A percentile compares a stretch with the other conserved stretches of the same genome.
Evolutionary conservation across 2,797 vertebrate species (phyloP).

Genomic region (Lophius americanus): DNA sequence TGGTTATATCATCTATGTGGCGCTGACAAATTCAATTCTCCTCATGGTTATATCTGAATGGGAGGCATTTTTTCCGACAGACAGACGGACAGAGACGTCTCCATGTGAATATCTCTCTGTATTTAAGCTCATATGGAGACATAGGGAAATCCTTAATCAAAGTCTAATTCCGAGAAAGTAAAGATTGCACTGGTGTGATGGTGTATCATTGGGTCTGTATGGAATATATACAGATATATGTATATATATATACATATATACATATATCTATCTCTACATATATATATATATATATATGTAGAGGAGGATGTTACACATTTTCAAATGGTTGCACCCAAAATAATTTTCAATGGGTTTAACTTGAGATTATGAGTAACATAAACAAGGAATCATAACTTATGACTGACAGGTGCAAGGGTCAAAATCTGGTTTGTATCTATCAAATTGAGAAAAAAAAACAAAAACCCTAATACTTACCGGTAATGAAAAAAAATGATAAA

Average conservation of each 20-base stretch:
- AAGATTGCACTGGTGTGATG: constrained; percentile 23
- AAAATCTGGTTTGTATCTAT: constrained; percentile 77
- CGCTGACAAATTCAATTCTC: constrained; percentile 30
- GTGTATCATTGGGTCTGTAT: constrained; percentile 40
- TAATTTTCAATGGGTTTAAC: constrained; percentile 60
- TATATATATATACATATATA: no score
- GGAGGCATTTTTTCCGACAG: constrained; percentile 19
- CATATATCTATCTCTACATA: no score
- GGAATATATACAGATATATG: constrained; percentile 43
- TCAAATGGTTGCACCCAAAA: constrained; percentile 43
- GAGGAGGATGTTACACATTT: constrained; percentile 50
- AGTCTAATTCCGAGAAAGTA: constrained; percentile 48
- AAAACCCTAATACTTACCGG: constrained; percentile 21
- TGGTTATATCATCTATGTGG: constrained; percentile 1
- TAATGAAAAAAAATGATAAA: constrained; percentile 48
- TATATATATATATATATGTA: constrained; percentile 4
- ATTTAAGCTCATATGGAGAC: constrained; percentile 21
- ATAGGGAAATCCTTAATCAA: constrained; percentile 36
- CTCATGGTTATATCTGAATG: constrained; percentile 1
- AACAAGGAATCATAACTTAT: constrained; percentile 73
- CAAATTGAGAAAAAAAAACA: constrained; percentile 49
- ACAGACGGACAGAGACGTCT: constrained; percentile 33
- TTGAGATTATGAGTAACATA: constrained; percentile 68
- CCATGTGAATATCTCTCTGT: constrained; percentile 40
- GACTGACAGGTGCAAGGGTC: constrained; percentile 70